These are phyloP conservation scores for Neocloeon triangulifer DNA, from an alignment of 1,140 invertebrate species.

Conservation along the genomic window DNA sequence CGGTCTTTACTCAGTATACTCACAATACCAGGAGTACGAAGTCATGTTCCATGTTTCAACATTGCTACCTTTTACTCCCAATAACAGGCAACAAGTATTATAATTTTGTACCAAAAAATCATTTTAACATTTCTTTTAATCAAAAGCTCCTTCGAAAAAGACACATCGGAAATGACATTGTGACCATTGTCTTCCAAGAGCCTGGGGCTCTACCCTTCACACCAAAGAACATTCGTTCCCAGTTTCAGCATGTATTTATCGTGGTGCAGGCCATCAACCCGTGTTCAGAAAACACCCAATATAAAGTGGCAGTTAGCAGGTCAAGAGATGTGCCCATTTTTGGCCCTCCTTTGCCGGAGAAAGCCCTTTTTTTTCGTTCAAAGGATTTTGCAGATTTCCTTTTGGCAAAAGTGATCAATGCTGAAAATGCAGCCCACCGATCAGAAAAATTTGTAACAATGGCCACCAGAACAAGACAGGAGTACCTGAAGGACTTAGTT, in stretches of 20 bases:
- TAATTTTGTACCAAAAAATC: background rate
- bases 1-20: slow-evolving; percentile 65
- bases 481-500: slow-evolving; percentile 82
- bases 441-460: slow-evolving; percentile 95
- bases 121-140: background rate
- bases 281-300: slow-evolving; percentile 71
- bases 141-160: slow-evolving; percentile 59
- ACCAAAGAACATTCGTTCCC: slow-evolving; percentile 76
- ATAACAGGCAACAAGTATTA: slow-evolving; percentile 61
- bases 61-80: slow-evolving; percentile 76
- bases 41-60: slow-evolving; percentile 91
- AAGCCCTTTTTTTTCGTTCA: slow-evolving; percentile 64
- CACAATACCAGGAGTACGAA: slow-evolving; percentile 63
- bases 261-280: slow-evolving; percentile 75
- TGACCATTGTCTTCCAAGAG: slow-evolving; percentile 94
- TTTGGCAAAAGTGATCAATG: slow-evolving; percentile 91
- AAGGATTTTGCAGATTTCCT: slow-evolving; percentile 83
- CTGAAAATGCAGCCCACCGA: slow-evolving; percentile 87
- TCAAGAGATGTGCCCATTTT: slow-evolving; percentile 92
- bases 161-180: slow-evolving; percentile 87
- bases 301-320: slow-evolving; percentile 73
- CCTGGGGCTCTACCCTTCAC: slow-evolving; percentile 82
- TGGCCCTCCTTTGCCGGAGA: slow-evolving; percentile 74
- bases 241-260: slow-evolving; percentile 97
- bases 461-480: slow-evolving; percentile 86